Conservation (phyloP, 2,888 invertebrate genomes). For the Agrotis clavis region DNA sequence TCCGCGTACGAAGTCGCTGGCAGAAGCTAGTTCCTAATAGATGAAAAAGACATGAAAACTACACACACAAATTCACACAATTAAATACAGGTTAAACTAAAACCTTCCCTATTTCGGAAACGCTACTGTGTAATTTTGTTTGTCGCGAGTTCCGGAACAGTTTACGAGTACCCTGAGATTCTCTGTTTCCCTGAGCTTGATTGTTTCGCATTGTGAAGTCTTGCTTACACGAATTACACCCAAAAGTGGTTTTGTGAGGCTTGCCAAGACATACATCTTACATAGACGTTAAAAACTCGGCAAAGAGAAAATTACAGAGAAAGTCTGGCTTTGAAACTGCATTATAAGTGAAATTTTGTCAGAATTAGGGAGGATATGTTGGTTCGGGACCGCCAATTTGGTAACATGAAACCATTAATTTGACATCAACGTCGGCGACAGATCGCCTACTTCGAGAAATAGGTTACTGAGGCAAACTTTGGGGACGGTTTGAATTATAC, state of each 20-base stretch:
- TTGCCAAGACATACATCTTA: slow-evolving; percentile 1
- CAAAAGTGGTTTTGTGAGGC: not conserved
- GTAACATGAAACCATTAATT: slow-evolving; percentile 42
- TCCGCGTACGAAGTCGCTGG: no score
- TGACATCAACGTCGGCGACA: slow-evolving; percentile 23
- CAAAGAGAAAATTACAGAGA: slow-evolving; percentile 30
- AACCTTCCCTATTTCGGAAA: not conserved
- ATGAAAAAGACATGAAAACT: no score
- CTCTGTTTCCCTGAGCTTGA: not conserved
- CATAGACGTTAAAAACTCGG: slow-evolving; percentile 18
- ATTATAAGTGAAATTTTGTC: slow-evolving; percentile 41
- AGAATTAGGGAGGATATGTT: slow-evolving; percentile 32
- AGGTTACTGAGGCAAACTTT: slow-evolving; percentile 26
- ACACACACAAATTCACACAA: no score
- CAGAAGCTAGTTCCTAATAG: no score
- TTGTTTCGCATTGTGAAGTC: slow-evolving; percentile 10
- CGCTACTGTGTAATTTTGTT: not conserved
- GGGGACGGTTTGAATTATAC: slow-evolving; percentile 9
- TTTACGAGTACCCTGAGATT: slow-evolving; percentile 1
- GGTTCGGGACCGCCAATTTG: slow-evolving; percentile 32
- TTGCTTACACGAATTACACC: slow-evolving; percentile 8
- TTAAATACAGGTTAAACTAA: not conserved
- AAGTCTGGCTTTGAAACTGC: slow-evolving; percentile 30
- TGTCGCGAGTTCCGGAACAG: not conserved
- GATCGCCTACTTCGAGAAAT: slow-evolving; percentile 26